phyloP scores from a whole-genome alignment of 2,888 invertebrate species.

The Metacarcinus magister region DNA sequence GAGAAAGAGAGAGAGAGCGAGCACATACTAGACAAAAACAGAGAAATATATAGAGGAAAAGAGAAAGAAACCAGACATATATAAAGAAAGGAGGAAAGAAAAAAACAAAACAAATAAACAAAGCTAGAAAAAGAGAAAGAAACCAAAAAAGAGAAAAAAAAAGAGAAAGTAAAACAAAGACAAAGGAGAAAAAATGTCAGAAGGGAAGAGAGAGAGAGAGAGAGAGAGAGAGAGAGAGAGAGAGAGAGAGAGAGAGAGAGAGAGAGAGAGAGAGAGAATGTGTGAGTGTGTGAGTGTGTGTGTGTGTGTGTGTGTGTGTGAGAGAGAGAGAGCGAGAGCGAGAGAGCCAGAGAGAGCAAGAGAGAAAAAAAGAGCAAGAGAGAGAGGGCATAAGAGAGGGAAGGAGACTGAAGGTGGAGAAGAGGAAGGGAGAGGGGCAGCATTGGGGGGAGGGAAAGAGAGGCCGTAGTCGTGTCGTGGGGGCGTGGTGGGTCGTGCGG shows the following conservation, averaged over 20 bases:
- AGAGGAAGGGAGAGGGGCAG: neutral
- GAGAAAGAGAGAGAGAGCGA: too few relatives aligned
- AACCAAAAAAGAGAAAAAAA: neutral
- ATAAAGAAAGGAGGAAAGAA: neutral
- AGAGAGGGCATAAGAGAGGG: slow-evolving; percentile 52
- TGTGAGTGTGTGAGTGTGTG: too few relatives aligned
- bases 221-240: neutral
- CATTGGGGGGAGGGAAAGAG: slow-evolving; percentile 5
- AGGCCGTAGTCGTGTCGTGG: slow-evolving; percentile 58
- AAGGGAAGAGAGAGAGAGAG: neutral
- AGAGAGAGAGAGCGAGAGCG: slow-evolving; percentile 28
- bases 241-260: neutral
- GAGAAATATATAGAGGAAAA: too few relatives aligned
- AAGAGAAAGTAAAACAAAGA: neutral
- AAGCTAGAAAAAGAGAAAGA: neutral
- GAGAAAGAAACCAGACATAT: neutral
- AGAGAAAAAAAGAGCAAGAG: slow-evolving; percentile 58
- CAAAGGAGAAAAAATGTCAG: neutral
- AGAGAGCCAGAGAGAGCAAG: slow-evolving; percentile 17
- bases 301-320: too few relatives aligned
- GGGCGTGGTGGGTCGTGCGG: slow-evolving; percentile 69
- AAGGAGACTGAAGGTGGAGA: neutral
- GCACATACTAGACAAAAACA: too few relatives aligned
- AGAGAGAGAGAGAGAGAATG: neutral
- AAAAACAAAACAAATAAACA: neutral